phyloP scores from a whole-genome alignment of 2,113 vertebrate species.

The Anarhynchus alexandrinus region DNA sequence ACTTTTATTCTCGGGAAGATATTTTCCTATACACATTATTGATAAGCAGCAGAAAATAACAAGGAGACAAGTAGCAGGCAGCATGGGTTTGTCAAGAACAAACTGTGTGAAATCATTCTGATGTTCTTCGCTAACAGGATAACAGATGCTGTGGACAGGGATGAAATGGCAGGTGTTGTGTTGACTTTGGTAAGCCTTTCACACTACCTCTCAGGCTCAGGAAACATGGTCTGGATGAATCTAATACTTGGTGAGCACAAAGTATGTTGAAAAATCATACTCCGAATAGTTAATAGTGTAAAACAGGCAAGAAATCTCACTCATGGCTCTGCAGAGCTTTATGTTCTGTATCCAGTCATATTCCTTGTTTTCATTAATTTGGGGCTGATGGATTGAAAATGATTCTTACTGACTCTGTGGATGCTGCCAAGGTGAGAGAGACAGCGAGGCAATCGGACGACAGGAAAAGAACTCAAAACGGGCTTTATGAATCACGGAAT shows the following conservation, averaged over 20 bases:
- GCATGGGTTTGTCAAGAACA: not conserved
- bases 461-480: not conserved
- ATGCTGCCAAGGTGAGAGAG: not conserved
- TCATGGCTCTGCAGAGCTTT: not conserved
- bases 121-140: not conserved
- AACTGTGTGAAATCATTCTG: conserved; percentile 7
- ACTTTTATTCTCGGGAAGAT: not conserved
- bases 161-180: not conserved
- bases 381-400: not conserved
- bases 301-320: not conserved
- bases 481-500: too few species aligned
- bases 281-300: not conserved
- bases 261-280: not conserved
- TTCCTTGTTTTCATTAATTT: not conserved
- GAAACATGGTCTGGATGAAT: not conserved
- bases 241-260: not conserved
- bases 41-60: conserved; percentile 11
- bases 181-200: conserved; percentile 2
- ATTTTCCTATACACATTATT: not conserved
- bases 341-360: not conserved
- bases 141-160: conserved; percentile 20
- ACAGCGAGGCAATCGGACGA: fast-evolving
- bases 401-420: not conserved
- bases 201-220: not conserved
- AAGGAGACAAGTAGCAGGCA: not conserved